Conservation (phyloP, 1,140 invertebrate species). For the Leptopilina clavipes region DNA sequence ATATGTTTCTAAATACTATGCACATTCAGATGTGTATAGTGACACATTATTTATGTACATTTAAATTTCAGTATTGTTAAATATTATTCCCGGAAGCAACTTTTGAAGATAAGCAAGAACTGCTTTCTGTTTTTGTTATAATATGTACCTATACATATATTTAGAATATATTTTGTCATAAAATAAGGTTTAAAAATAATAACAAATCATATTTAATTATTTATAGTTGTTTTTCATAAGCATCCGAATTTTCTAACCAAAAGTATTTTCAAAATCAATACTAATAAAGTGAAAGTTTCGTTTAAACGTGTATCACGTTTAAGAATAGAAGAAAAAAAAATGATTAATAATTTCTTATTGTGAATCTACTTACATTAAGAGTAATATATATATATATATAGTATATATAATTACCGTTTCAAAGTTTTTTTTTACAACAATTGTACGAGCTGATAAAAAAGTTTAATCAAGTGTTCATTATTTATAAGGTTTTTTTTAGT, state of each 20-base stretch:
- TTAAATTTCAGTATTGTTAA: background rate
- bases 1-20: background rate
- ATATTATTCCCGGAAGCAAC: background rate
- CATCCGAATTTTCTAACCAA: background rate
- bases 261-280: no score
- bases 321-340: background rate
- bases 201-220: background rate
- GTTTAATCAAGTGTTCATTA: no score
- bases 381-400: no score
- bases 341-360: background rate
- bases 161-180: background rate
- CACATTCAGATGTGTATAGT: background rate
- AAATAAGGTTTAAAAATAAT: no score
- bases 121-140: background rate
- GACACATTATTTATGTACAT: background rate
- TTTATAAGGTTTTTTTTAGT: no score
- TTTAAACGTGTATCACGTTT: background rate
- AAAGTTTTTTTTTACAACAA: no score
- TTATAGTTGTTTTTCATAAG: background rate
- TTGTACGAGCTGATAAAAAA: no score
- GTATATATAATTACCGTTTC: no score
- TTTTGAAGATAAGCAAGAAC: background rate
- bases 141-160: no score
- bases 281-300: background rate
- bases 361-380: no score